These are phyloP conservation scores for Pipa parva DNA, from an alignment of 2,113 vertebrate species.

Conservation along the genomic window DNA sequence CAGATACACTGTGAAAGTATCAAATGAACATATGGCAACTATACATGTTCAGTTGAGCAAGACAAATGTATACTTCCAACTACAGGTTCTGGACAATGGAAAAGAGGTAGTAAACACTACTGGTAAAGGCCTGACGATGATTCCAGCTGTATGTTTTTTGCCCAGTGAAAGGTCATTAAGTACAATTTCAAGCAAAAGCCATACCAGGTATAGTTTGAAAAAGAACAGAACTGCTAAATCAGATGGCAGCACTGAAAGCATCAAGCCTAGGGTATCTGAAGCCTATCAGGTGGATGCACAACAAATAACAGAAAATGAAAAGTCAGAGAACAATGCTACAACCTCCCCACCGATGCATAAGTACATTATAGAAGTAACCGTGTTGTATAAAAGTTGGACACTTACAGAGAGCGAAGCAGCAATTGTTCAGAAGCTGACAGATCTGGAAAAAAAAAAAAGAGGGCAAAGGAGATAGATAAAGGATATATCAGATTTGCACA, in stretches of 20 bases:
- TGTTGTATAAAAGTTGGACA: conserved; percentile 77
- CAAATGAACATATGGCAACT: conserved; percentile 60
- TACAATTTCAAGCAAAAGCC: conserved; percentile 49
- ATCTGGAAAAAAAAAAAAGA: conserved; percentile 71
- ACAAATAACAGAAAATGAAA: conserved; percentile 42
- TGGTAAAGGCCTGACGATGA: conserved; percentile 74
- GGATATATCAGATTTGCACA: conserved; percentile 48
- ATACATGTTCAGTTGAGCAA: conserved; percentile 78
- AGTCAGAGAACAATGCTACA: conserved; percentile 32
- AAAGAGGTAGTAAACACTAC: conserved; percentile 55
- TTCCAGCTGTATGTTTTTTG: conserved; percentile 75
- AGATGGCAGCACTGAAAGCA: conserved; percentile 43
- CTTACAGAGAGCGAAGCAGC: conserved; percentile 66
- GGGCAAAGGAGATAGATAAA: conserved; percentile 68
- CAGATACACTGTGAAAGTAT: conserved; percentile 70
- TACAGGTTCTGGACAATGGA: conserved; percentile 78
- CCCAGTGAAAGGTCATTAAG: conserved; percentile 47
- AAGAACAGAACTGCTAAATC: conserved; percentile 54
- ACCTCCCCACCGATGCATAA: conserved; percentile 66
- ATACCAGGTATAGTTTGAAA: conserved; percentile 28
- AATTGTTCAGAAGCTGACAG: conserved; percentile 69
- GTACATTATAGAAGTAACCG: conserved; percentile 75
- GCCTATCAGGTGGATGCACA: not conserved
- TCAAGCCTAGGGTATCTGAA: conserved; percentile 22
- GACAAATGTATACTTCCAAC: conserved; percentile 65